phyloP scores from a whole-genome alignment of 2,888 invertebrate genomes.

The Pseudolycoriella hygida region DNA sequence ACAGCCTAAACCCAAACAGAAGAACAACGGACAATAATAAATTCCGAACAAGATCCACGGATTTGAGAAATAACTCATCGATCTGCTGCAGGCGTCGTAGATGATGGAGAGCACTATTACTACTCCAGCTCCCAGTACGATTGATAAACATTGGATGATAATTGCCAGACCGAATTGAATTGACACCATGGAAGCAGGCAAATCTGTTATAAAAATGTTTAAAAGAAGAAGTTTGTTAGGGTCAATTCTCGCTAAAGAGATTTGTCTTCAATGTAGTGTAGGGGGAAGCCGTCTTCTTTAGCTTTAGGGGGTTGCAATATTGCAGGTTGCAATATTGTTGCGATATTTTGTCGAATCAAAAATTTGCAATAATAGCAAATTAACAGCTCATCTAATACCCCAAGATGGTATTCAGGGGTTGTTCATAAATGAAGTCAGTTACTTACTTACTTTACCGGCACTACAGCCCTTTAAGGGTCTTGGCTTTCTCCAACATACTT shows the following conservation, averaged over 20 bases:
- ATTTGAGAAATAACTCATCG: slow-evolving; percentile 41
- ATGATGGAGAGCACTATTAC: slow-evolving; percentile 21
- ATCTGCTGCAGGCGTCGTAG: slow-evolving; percentile 26
- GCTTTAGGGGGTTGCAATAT: too few relatives aligned
- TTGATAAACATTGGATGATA: slow-evolving; percentile 17
- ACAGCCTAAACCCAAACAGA: slow-evolving; percentile 23
- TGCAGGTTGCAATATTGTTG: too few relatives aligned
- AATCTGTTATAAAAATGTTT: neutral
- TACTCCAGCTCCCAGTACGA: slow-evolving; percentile 18
- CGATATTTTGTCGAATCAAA: too few relatives aligned
- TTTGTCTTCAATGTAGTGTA: too few relatives aligned
- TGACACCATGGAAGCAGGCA: neutral
- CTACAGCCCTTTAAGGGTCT: too few relatives aligned
- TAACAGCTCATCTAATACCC: too few relatives aligned
- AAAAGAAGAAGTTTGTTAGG: neutral
- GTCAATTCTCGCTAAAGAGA: neutral
- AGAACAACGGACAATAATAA: slow-evolving; percentile 27
- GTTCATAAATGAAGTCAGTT: too few relatives aligned
- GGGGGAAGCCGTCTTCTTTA: too few relatives aligned
- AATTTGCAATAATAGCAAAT: too few relatives aligned
- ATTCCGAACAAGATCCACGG: slow-evolving; percentile 33
- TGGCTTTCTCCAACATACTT: too few relatives aligned
- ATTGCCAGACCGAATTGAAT: slow-evolving; percentile 18
- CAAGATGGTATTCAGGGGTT: too few relatives aligned
- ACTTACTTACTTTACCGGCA: too few relatives aligned